Conservation (phyloP, 1,140 invertebrate species). For the Brachionus plicatilis region DNA sequence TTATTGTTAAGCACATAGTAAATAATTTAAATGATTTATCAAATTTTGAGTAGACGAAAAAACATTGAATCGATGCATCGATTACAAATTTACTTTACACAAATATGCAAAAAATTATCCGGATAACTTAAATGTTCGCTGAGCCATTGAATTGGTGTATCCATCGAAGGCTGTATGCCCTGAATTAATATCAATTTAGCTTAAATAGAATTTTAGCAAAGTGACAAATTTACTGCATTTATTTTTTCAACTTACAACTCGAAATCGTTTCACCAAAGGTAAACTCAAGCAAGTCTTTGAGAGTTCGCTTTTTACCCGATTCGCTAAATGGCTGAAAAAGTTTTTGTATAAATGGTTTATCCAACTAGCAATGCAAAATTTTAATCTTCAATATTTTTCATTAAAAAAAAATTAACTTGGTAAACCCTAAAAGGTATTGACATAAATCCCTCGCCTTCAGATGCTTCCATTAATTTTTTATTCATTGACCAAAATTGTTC, state of each 20-base stretch:
- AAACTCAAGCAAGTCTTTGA: slow-evolving; percentile 48
- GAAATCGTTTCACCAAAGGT: slow-evolving; percentile 43
- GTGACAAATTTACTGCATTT: neutral
- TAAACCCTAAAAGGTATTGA: slow-evolving; percentile 87
- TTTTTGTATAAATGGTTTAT: slow-evolving; percentile 51
- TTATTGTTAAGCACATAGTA: neutral
- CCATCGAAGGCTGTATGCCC: slow-evolving; percentile 75
- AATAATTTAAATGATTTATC: neutral
- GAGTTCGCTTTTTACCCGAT: slow-evolving; percentile 46
- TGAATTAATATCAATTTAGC: slow-evolving; percentile 69
- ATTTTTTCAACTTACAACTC: slow-evolving; percentile 44
- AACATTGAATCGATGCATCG: neutral
- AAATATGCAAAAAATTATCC: slow-evolving; percentile 90
- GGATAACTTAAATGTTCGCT: slow-evolving; percentile 95
- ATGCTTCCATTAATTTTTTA: slow-evolving; percentile 74
- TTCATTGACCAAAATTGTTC: slow-evolving; percentile 98
- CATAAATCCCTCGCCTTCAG: slow-evolving; percentile 69
- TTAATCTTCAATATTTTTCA: neutral
- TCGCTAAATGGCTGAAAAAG: slow-evolving; percentile 53
- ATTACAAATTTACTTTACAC: slow-evolving; percentile 42
- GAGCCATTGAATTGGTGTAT: slow-evolving; percentile 93
- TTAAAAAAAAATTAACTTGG: slow-evolving; percentile 41
- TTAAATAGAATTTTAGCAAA: slow-evolving; percentile 41
- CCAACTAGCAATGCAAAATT: slow-evolving; percentile 41
- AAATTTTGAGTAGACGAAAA: neutral